Evolutionary conservation across 2,113 vertebrate genomes (phyloP).

Genomic region (Pandion haliaetus): DNA sequence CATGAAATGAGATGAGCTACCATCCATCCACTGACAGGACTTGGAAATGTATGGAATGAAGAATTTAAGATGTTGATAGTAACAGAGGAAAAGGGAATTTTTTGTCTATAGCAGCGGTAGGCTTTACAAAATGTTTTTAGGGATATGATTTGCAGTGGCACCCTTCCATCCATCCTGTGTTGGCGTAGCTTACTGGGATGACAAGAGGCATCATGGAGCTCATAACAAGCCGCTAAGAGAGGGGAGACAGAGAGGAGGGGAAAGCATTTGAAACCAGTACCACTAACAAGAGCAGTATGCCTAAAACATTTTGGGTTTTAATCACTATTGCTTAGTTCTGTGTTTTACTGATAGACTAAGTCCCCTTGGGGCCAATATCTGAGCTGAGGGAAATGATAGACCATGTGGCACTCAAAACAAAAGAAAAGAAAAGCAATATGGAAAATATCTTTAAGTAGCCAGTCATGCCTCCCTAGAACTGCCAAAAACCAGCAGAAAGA

Average conservation of each 20-base stretch:
- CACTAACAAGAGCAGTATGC: background rate
- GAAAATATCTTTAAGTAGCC: conserved; percentile 24
- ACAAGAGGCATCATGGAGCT: background rate
- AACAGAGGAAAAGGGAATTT: background rate
- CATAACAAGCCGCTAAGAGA: background rate
- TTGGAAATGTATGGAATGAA: background rate
- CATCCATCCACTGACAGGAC: background rate
- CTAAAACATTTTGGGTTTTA: background rate
- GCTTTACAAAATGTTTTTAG: background rate
- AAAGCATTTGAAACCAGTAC: background rate
- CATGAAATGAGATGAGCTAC: background rate
- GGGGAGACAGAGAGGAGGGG: background rate
- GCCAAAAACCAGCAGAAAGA: background rate
- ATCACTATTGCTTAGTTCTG: background rate
- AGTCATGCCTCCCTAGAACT: background rate
- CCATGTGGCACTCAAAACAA: background rate
- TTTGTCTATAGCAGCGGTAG: background rate
- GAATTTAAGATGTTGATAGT: background rate
- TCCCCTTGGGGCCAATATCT: background rate
- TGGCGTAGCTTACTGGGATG: background rate
- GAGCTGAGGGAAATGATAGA: background rate
- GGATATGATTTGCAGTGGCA: background rate
- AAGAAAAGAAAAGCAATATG: conserved; percentile 12
- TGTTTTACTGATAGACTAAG: background rate
- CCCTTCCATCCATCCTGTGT: background rate